Evolutionary conservation across 2,797 vertebrate species (phyloP), one percentile per base, ranked within the genome.

Genomic region (Lagorchestes hirsutus): DNA sequence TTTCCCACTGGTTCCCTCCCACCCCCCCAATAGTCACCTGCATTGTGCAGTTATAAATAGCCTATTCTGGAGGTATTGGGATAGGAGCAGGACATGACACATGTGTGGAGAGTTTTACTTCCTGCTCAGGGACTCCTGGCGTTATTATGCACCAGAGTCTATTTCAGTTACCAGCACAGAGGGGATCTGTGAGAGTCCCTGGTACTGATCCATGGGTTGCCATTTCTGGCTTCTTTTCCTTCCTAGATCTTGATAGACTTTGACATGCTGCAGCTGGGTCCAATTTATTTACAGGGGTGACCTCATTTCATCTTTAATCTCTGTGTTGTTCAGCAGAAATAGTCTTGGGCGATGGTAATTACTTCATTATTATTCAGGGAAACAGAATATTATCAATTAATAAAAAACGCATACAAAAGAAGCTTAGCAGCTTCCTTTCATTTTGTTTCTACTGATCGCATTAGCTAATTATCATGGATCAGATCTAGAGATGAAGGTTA

Each of bases 141-240:
- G 2, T 34, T 56, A 14, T 52, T 54, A 0, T 0, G 1, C 92
- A 92, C 94, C 14, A 0, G 27, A 16, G 74, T 50, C 92, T 0
- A 90, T 59, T 74, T 22, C 87, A 87, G 74, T 54, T 62, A 92
- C n/a, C 34, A 52, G 55, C 50, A 58, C 46, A 90, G 91, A 46
- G n/a, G 24, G 29, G 94, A 52, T 40, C 92, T 50, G 56, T 90
- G 54, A 0, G 58, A 94, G 93, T 54, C 31, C 46, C 0, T 0
- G 31, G 67, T 34, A 52, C 94, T 57, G 67, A 96, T 95, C 92
- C 12, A 0, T 16, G 3, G 12, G 29, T 4, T 92, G 95, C 96
- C 97, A 95, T 98, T 97, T 97, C 97, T 97, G 96, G 96, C 91
- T 74, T 55, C 54, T 24, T 96, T 90, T 95, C 55, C 95, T 93